Conservation (phyloP, 2,113 vertebrate species). For the Formicarius rufipectus region DNA sequence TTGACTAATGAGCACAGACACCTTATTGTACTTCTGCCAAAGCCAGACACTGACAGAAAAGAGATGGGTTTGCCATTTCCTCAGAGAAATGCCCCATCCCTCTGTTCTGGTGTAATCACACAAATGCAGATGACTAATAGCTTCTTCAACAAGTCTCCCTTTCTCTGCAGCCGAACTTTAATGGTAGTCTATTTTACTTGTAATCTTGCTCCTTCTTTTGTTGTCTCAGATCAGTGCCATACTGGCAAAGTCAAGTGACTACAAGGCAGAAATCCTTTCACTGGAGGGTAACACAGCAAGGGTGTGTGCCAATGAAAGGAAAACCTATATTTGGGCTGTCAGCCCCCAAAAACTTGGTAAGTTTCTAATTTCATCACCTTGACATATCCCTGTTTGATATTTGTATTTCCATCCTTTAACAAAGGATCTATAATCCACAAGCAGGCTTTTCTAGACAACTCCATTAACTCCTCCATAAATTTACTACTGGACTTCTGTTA, state of each 20-base stretch:
- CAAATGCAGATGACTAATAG: background rate
- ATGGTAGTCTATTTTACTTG: background rate
- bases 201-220: background rate
- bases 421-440: background rate
- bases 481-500: background rate
- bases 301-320: constrained; percentile 64
- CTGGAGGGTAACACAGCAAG: background rate
- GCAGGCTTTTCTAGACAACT: background rate
- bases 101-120: background rate
- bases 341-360: constrained; percentile 57
- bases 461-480: background rate
- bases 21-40: background rate
- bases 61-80: background rate
- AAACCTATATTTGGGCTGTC: constrained; percentile 69
- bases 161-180: background rate
- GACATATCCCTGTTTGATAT: background rate
- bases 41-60: background rate
- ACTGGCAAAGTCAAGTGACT: constrained; percentile 49
- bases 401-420: background rate
- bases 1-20: background rate
- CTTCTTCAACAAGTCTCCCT: background rate
- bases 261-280: constrained; percentile 29
- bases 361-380: background rate
- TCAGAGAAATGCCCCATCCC: background rate
- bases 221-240: constrained; percentile 54